Percentiles rank a stretch among this genome's conserved stretches.
These are phyloP conservation scores for Steinernema feltiae DNA, from an alignment of 1,140 invertebrate genomes.

Conservation along the genomic window DNA sequence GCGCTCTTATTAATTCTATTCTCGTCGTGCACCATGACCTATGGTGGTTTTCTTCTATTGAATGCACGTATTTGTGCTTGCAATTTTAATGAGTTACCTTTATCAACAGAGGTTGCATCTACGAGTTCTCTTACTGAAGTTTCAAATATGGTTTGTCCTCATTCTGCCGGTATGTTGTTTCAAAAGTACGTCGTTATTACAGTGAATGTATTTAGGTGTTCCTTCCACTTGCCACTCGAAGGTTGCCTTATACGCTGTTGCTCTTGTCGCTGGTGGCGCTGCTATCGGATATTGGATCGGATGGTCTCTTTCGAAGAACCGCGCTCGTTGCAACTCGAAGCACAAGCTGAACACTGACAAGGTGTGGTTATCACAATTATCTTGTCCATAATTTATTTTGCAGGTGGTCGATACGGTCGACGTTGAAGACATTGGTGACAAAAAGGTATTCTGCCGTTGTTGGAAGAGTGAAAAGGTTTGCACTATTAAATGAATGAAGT, in stretches of 20 bases:
- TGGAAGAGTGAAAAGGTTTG: conserved; percentile 44
- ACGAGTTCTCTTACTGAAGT: background rate
- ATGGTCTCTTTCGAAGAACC: conserved; percentile 6
- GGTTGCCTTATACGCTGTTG: conserved; percentile 16
- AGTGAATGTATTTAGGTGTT: background rate
- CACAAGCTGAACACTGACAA: conserved; percentile 21
- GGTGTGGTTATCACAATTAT: background rate
- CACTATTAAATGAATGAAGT: too few relatives aligned
- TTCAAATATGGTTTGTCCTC: background rate
- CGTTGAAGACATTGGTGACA: conserved; percentile 40
- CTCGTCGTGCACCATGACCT: background rate
- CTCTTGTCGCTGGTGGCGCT: conserved; percentile 29
- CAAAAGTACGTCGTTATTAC: background rate
- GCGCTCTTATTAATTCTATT: background rate
- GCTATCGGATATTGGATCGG: conserved; percentile 35
- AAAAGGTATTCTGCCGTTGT: conserved; percentile 42
- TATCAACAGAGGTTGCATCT: background rate
- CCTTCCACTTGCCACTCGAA: background rate
- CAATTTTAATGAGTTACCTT: background rate
- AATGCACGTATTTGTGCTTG: background rate
- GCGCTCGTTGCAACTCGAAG: conserved; percentile 21
- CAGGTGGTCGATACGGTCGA: conserved; percentile 35
- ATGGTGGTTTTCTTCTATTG: conserved; percentile 4
- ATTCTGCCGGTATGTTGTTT: background rate
- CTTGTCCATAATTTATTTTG: background rate